A percentile compares a stretch with the other conserved stretches of the same genome.
phyloP scores from a whole-genome alignment of 2,113 vertebrate genomes.

The Hippopotamus amphibius region DNA sequence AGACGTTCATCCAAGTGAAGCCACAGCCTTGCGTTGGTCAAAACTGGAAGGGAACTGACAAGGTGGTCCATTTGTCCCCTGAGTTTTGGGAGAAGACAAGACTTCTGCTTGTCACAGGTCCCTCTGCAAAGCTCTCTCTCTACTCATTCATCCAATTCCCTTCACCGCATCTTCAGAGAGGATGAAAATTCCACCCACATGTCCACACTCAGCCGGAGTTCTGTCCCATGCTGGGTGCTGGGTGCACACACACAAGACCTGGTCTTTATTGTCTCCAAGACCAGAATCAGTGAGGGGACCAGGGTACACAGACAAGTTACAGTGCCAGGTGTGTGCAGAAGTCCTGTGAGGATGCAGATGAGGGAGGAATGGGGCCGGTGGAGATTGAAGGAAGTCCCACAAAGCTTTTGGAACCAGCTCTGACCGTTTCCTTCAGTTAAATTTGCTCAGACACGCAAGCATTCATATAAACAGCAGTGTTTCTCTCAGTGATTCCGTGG shows the following conservation, averaged over 20 bases:
- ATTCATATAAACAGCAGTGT: constrained; percentile 75
- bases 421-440: constrained; percentile 70
- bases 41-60: neutral
- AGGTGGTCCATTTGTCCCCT: neutral
- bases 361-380: neutral
- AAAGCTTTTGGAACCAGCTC: constrained; percentile 59
- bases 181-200: neutral
- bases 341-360: neutral
- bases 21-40: neutral
- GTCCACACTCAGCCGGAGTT: neutral
- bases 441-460: constrained; percentile 71
- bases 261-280: neutral
- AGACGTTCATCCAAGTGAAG: neutral
- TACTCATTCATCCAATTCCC: neutral
- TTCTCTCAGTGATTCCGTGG: constrained; percentile 75
- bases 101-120: neutral
- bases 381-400: constrained; percentile 25
- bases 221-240: neutral
- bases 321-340: fast-evolving
- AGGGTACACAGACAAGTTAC: neutral
- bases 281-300: neutral
- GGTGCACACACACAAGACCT: neutral
- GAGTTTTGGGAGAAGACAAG: neutral
- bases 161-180: neutral
- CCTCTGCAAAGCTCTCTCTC: neutral